Evolutionary conservation across 2,888 invertebrate species (phyloP).

Genomic region (Agonopterix heracliana): DNA sequence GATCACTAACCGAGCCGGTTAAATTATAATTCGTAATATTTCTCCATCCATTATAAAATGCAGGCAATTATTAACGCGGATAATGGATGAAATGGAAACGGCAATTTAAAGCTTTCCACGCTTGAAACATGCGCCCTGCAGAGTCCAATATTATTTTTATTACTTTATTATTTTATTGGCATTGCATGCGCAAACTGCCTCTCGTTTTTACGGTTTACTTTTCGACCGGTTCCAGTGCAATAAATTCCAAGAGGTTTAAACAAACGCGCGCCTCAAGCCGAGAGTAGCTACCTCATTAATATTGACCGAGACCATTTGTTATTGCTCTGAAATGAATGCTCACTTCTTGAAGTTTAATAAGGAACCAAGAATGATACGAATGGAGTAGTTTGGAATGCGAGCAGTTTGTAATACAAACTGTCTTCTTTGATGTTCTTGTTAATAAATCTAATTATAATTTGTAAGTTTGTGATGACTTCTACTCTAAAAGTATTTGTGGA

Average conservation of each 20-base stretch:
- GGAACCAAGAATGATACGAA: constrained; percentile 32
- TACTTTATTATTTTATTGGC: constrained; percentile 65
- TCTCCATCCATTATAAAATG: constrained; percentile 39
- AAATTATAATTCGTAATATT: constrained; percentile 39
- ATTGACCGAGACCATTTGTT: constrained; percentile 54
- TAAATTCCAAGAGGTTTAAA: constrained; percentile 56
- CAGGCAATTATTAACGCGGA: constrained; percentile 39
- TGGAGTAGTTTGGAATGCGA: constrained; percentile 33
- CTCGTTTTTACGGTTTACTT: constrained; percentile 62
- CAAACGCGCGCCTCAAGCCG: constrained; percentile 45
- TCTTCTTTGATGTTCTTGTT: constrained; percentile 40
- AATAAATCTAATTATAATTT: constrained; percentile 34
- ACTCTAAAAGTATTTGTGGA: constrained; percentile 35
- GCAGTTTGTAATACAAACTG: constrained; percentile 23
- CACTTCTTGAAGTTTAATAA: constrained; percentile 34
- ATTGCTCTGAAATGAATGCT: constrained; percentile 36
- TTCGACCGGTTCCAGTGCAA: constrained; percentile 48
- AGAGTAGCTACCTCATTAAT: constrained; percentile 52
- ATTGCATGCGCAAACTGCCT: constrained; percentile 55
- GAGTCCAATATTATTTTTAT: constrained; percentile 53
- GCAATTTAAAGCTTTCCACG: constrained; percentile 46
- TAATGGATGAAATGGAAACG: constrained; percentile 41
- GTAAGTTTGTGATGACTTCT: constrained; percentile 25
- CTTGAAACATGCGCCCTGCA: constrained; percentile 44
- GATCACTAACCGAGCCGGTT: constrained; percentile 36